A percentile compares a stretch with the other conserved stretches of the same genome.
phyloP scores from a whole-genome alignment of 2,113 vertebrate species.

The Pterocles gutturalis region DNA sequence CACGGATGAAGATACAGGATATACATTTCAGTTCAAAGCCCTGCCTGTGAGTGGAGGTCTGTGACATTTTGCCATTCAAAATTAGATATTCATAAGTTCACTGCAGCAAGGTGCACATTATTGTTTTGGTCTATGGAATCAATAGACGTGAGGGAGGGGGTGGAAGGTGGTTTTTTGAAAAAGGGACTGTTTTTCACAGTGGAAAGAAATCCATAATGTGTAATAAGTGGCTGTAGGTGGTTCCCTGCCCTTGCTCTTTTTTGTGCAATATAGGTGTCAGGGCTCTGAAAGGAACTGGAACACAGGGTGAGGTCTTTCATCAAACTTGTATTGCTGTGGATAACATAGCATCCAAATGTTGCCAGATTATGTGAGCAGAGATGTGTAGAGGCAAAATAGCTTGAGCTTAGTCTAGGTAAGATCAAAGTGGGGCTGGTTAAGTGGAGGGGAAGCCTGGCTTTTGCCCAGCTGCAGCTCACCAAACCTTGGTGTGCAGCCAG shows the following conservation, averaged over 20 bases:
- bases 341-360: constrained; percentile 20
- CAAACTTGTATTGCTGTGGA: background rate
- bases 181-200: constrained; percentile 36
- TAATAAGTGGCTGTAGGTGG: constrained; percentile 44
- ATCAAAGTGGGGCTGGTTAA: background rate
- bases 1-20: constrained; percentile 28
- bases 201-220: constrained; percentile 26
- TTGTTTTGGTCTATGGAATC: constrained; percentile 49
- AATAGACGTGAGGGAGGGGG: constrained; percentile 26
- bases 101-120: constrained; percentile 18
- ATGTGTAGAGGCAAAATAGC: background rate
- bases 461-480: background rate
- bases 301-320: constrained; percentile 48
- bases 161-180: constrained; percentile 24
- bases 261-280: constrained; percentile 18
- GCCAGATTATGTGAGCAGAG: background rate
- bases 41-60: constrained; percentile 18
- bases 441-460: background rate
- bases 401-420: background rate
- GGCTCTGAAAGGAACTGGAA: constrained; percentile 53
- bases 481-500: background rate
- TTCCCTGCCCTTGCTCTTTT: constrained; percentile 56
- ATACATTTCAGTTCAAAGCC: constrained; percentile 44
- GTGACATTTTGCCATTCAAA: constrained; percentile 38
- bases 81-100: constrained; percentile 44